Percentiles rank a stretch among this genome's conserved stretches.
Evolutionary conservation across 2,888 invertebrate species (phyloP).

Genomic region (Pandemis cinnamomeana): DNA sequence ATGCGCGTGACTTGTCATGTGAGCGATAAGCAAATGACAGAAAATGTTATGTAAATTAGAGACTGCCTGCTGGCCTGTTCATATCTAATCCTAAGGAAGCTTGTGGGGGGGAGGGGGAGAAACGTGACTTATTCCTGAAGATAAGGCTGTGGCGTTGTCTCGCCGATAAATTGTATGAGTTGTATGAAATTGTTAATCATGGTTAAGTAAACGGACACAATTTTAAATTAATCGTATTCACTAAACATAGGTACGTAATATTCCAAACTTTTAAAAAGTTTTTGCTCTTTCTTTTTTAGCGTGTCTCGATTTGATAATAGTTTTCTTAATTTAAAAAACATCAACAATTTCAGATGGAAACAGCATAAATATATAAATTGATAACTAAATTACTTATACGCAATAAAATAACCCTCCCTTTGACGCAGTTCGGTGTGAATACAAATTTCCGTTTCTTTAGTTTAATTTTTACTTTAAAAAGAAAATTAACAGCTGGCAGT

Average conservation of each 20-base stretch:
- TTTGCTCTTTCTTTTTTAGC: background rate
- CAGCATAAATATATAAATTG: too few species aligned
- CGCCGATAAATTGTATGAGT: constrained; percentile 61
- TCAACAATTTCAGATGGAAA: too few species aligned
- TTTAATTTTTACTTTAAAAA: constrained; percentile 6
- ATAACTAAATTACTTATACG: too few species aligned
- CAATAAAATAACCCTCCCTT: too few species aligned
- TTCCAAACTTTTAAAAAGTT: background rate
- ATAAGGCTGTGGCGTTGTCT: constrained; percentile 69
- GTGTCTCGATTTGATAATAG: too few species aligned
- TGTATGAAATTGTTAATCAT: constrained; percentile 13
- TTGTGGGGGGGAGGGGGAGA: constrained; percentile 57
- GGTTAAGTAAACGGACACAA: background rate
- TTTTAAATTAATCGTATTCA: background rate
- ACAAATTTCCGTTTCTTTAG: background rate
- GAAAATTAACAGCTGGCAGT: constrained; percentile 14
- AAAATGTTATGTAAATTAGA: constrained; percentile 82
- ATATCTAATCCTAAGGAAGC: constrained; percentile 71
- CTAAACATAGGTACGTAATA: too few species aligned
- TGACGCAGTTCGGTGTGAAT: background rate
- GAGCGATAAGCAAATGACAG: constrained; percentile 83
- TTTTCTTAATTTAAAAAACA: too few species aligned
- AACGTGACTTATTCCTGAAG: constrained; percentile 71
- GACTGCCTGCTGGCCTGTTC: constrained; percentile 54
- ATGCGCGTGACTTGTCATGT: constrained; percentile 79